phyloP scores from a whole-genome alignment of 2,888 invertebrate genomes.

The Hedya salicella region DNA sequence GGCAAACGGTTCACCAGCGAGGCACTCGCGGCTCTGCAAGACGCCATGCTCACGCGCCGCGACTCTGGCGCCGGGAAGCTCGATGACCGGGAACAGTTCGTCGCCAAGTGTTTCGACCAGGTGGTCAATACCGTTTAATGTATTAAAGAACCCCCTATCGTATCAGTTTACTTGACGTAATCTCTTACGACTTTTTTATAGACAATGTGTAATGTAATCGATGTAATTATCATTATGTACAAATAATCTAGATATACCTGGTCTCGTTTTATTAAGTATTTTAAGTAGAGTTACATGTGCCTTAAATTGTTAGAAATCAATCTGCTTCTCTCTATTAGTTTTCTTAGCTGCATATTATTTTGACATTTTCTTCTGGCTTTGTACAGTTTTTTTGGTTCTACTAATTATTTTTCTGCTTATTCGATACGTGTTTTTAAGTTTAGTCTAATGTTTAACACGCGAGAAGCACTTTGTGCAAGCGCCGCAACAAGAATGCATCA shows the following conservation, averaged over 20 bases:
- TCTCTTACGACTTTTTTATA: slow-evolving; percentile 27
- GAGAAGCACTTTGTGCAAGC: slow-evolving; percentile 68
- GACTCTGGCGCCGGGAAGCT: slow-evolving; percentile 66
- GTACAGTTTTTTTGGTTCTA: slow-evolving; percentile 37
- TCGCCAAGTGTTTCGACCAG: slow-evolving; percentile 86
- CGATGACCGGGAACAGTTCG: slow-evolving; percentile 86
- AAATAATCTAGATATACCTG: slow-evolving; percentile 38
- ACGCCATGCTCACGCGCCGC: slow-evolving; percentile 78
- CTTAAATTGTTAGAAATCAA: slow-evolving; percentile 23
- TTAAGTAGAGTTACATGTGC: slow-evolving; percentile 28
- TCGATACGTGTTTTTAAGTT: slow-evolving; percentile 51
- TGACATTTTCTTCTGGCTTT: slow-evolving; percentile 11
- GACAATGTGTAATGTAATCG: slow-evolving; percentile 26
- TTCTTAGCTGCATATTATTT: slow-evolving; percentile 49
- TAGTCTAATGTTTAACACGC: slow-evolving; percentile 55
- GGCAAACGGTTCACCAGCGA: slow-evolving; percentile 88
- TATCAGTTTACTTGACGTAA: slow-evolving; percentile 11
- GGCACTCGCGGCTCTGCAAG: slow-evolving; percentile 85
- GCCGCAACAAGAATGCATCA: slow-evolving; percentile 84
- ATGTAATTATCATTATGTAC: slow-evolving; percentile 33
- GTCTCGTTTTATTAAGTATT: slow-evolving; percentile 22
- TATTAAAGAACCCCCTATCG: slow-evolving; percentile 19
- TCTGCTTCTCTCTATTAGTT: slow-evolving; percentile 33
- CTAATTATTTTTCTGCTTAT: slow-evolving; percentile 56
- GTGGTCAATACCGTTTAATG: slow-evolving; percentile 83